These are phyloP conservation scores for Epirrhoe alternata DNA, from an alignment of 2,888 invertebrate genomes.

Conservation along the genomic window DNA sequence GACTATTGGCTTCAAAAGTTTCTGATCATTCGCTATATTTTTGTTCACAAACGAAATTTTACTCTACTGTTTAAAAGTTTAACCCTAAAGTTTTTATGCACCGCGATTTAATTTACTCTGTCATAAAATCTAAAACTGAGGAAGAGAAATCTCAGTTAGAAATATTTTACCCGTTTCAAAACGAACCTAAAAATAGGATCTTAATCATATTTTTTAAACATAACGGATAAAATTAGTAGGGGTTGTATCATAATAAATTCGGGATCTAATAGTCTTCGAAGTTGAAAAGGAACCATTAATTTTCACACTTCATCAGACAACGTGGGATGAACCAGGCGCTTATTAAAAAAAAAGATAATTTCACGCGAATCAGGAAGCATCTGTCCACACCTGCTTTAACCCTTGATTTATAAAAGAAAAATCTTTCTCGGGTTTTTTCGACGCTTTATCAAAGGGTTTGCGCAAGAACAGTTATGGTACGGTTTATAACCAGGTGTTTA, in stretches of 20 bases:
- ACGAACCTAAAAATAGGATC: neutral
- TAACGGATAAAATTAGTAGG: slow-evolving; percentile 6
- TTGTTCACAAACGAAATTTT: slow-evolving; percentile 7
- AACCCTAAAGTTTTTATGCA: slow-evolving; percentile 24
- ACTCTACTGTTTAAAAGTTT: slow-evolving; percentile 27
- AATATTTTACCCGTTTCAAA: neutral
- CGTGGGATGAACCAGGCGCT: slow-evolving; percentile 65
- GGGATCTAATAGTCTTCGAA: slow-evolving; percentile 45
- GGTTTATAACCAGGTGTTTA: slow-evolving; percentile 71
- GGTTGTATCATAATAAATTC: slow-evolving; percentile 43
- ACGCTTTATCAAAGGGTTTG: slow-evolving; percentile 75
- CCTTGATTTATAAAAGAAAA: slow-evolving; percentile 60
- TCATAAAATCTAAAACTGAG: slow-evolving; percentile 16
- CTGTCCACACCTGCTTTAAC: slow-evolving; percentile 80
- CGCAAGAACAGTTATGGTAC: slow-evolving; percentile 75
- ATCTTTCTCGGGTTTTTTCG: slow-evolving; percentile 56
- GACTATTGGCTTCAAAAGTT: neutral
- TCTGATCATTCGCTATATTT: slow-evolving; percentile 9
- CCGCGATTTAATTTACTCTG: slow-evolving; percentile 9
- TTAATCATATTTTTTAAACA: neutral
- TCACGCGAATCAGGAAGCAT: slow-evolving; percentile 81
- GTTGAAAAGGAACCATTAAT: slow-evolving; percentile 71
- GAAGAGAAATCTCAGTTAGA: slow-evolving; percentile 6
- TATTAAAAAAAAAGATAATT: slow-evolving; percentile 69
- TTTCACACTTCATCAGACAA: slow-evolving; percentile 75